phyloP scores from a whole-genome alignment of 2,113 vertebrate species.

The Eclectus roratus region DNA sequence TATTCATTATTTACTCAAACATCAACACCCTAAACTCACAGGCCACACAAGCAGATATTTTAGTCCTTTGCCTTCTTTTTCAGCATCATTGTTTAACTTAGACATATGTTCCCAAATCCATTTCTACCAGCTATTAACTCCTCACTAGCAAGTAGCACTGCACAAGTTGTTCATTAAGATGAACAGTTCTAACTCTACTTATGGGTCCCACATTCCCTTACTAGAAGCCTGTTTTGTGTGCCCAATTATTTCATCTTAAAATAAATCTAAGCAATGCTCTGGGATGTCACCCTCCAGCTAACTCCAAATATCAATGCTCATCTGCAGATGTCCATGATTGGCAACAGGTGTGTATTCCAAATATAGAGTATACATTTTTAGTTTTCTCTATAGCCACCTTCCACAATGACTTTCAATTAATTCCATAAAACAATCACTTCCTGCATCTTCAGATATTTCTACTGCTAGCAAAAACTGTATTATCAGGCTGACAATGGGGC shows the following conservation, averaged over 20 bases:
- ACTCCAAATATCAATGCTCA: background rate
- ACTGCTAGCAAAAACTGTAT: background rate
- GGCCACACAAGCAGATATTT: background rate
- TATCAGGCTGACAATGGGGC: background rate
- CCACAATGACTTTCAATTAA: background rate
- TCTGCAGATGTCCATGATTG: background rate
- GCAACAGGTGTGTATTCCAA: background rate
- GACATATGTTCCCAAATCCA: background rate
- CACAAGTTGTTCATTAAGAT: background rate
- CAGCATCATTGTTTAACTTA: background rate
- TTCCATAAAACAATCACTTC: background rate
- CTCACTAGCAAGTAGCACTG: background rate
- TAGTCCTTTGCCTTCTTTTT: background rate
- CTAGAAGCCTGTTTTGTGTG: background rate
- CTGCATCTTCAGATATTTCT: background rate
- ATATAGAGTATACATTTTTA: background rate
- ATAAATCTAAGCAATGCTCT: background rate
- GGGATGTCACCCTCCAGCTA: background rate
- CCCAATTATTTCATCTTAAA: background rate
- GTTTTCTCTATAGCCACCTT: background rate
- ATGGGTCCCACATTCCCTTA: background rate
- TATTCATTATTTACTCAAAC: background rate
- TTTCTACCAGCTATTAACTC: background rate
- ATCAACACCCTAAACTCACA: background rate
- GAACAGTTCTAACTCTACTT: background rate